phyloP scores from a whole-genome alignment of 2,113 vertebrate species.

The Solea senegalensis region DNA sequence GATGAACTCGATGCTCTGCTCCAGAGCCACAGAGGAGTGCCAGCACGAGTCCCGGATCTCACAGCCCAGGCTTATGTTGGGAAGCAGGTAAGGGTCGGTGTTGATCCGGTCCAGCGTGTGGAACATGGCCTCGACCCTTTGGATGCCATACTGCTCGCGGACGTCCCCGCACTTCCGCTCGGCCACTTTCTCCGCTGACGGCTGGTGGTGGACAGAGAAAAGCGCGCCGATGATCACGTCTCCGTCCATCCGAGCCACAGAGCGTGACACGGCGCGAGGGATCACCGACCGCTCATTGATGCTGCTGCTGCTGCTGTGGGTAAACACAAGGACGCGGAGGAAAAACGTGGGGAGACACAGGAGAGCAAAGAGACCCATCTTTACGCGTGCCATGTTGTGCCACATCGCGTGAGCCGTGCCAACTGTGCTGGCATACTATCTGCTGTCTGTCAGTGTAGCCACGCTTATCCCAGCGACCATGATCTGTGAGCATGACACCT shows the following conservation, averaged over 20 bases:
- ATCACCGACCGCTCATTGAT: constrained; percentile 78
- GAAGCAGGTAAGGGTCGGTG: constrained; percentile 89
- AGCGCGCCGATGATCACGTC: constrained; percentile 98
- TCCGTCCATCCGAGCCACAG: constrained; percentile 96
- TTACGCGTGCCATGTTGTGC: constrained; percentile 80
- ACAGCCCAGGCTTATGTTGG: constrained; percentile 96
- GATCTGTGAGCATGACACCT: constrained; percentile 47
- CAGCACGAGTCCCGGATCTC: constrained; percentile 99
- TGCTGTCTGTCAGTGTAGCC: constrained; percentile 54
- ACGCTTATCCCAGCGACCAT: constrained; percentile 67
- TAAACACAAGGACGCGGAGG: constrained; percentile 53
- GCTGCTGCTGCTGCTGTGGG: constrained; percentile 60
- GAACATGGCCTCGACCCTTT: constrained; percentile 99
- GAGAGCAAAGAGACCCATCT: constrained; percentile 84
- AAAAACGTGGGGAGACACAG: constrained; percentile 83
- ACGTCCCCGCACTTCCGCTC: constrained; percentile 98
- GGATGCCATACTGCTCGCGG: constrained; percentile 98
- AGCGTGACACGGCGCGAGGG: constrained; percentile 84
- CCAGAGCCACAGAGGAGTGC: constrained; percentile 97
- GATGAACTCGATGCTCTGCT: constrained; percentile 99
- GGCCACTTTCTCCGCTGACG: constrained; percentile 94
- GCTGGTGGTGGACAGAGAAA: constrained; percentile 98
- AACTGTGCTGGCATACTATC: constrained; percentile 71
- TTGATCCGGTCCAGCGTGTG: constrained; percentile 98
- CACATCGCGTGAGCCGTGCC: constrained; percentile 72